A percentile compares a stretch with the other conserved stretches of the same genome.
phyloP scores from a whole-genome alignment of 2,797 vertebrate species.

The Polyboroides typus region DNA sequence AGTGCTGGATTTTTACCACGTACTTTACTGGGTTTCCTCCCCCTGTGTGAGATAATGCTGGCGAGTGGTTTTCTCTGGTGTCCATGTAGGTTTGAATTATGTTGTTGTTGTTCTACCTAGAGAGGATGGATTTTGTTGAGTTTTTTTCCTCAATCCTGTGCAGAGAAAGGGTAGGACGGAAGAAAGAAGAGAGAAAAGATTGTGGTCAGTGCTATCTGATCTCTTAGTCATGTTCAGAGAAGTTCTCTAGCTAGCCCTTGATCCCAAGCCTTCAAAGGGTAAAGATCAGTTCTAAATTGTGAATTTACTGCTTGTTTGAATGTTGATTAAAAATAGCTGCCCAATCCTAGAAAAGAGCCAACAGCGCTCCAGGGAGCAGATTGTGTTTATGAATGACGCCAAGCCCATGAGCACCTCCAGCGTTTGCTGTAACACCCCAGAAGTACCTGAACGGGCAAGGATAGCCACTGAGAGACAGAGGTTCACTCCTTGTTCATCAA shows the following conservation, averaged over 20 bases:
- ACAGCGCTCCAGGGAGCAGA: rapidly evolving
- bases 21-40: neutral
- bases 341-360: neutral
- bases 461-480: too few species aligned
- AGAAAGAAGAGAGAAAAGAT: neutral
- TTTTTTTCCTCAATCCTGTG: neutral
- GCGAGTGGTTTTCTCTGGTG: neutral
- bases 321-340: neutral
- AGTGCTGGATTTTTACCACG: neutral
- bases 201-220: neutral
- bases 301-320: neutral
- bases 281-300: neutral
- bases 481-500: neutral
- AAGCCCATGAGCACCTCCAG: neutral
- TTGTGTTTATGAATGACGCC: neutral
- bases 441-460: neutral
- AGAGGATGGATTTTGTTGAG: neutral
- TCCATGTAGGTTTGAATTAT: neutral
- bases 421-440: neutral
- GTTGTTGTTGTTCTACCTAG: neutral
- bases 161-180: neutral
- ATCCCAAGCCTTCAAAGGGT: neutral
- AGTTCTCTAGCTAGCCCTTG: neutral
- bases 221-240: neutral
- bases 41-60: neutral